A percentile compares a stretch with the other conserved stretches of the same genome.
phyloP scores from a whole-genome alignment of 2,797 vertebrate species.

The Pristis pectinata region DNA sequence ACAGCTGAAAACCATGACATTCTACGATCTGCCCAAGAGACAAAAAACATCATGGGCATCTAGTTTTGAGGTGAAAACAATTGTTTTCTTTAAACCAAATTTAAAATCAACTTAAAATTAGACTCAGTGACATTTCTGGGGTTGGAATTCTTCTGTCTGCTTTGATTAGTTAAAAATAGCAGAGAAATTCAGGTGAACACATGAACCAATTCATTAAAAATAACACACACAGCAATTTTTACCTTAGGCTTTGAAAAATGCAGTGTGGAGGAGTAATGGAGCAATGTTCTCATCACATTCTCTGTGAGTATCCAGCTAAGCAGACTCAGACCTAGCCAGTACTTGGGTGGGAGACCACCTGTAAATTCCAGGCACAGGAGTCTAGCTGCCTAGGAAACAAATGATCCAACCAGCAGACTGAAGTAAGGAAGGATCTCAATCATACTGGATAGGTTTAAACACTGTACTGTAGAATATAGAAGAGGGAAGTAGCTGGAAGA shows the following conservation, averaged over 20 bases:
- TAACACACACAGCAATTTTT: not conserved
- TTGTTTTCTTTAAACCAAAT: not conserved
- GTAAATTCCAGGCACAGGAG: too few species aligned
- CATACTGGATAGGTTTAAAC: not conserved
- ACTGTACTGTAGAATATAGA: not conserved
- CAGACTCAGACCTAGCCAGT: too few species aligned
- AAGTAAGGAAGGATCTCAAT: too few species aligned
- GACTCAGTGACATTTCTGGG: not conserved
- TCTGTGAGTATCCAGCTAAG: too few species aligned
- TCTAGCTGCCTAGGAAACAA: too few species aligned
- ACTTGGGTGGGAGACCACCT: too few species aligned
- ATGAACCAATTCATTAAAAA: slow-evolving; percentile 4
- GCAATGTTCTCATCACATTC: too few species aligned
- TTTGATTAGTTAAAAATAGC: slow-evolving; percentile 3
- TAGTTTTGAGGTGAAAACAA: not conserved
- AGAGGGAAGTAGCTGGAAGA: not conserved
- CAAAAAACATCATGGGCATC: not conserved
- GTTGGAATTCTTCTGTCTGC: not conserved
- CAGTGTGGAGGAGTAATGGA: not conserved
- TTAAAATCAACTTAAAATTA: not conserved
- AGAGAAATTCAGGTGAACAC: not conserved
- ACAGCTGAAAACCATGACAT: not conserved
- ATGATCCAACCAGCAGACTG: too few species aligned
- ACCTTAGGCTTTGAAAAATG: not conserved
- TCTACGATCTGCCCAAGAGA: not conserved